These are phyloP conservation scores for Cartodere bifasciata DNA, from an alignment of 2,888 invertebrate species.

Conservation along the genomic window DNA sequence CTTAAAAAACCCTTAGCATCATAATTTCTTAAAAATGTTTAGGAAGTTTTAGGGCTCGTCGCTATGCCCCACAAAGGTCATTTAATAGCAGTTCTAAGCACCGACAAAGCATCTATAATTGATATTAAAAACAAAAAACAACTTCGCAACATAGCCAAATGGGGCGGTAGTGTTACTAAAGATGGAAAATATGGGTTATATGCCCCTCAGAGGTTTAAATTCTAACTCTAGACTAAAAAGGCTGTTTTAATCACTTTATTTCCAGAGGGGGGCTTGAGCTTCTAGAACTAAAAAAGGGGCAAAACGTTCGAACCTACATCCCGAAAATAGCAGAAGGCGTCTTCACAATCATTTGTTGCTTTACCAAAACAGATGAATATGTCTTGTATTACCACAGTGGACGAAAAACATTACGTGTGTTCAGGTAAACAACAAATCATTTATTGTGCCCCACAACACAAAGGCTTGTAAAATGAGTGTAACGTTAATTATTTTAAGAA, in stretches of 20 bases:
- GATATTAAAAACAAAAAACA: conserved; percentile 83
- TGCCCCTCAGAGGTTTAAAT: conserved; percentile 62
- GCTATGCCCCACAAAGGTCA: conserved; percentile 75
- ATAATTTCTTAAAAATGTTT: conserved; percentile 2
- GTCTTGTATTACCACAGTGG: conserved; percentile 96
- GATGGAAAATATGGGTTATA: conserved; percentile 86
- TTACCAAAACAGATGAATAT: conserved; percentile 87
- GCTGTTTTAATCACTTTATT: conserved; percentile 4
- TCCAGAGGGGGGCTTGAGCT: conserved; percentile 84
- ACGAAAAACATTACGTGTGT: conserved; percentile 83
- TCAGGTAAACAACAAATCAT: conserved; percentile 45
- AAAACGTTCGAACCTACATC: conserved; percentile 79
- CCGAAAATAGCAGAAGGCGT: conserved; percentile 94
- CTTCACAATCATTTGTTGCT: conserved; percentile 88
- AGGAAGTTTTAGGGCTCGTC: conserved; percentile 63
- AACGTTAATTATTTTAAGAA: conserved; percentile 37
- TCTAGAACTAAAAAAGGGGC: conserved; percentile 80
- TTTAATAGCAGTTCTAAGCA: conserved; percentile 78
- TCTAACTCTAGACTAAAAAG: neutral
- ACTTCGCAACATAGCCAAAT: conserved; percentile 75
- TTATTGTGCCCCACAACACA: neutral
- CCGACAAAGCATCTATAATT: conserved; percentile 80
- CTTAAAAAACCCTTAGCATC: neutral
- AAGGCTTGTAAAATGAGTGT: neutral
- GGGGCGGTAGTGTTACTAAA: conserved; percentile 80